A percentile compares a stretch with the other conserved stretches of the same genome.
phyloP scores from a whole-genome alignment of 2,113 vertebrate species.

The Galemys pyrenaicus region DNA sequence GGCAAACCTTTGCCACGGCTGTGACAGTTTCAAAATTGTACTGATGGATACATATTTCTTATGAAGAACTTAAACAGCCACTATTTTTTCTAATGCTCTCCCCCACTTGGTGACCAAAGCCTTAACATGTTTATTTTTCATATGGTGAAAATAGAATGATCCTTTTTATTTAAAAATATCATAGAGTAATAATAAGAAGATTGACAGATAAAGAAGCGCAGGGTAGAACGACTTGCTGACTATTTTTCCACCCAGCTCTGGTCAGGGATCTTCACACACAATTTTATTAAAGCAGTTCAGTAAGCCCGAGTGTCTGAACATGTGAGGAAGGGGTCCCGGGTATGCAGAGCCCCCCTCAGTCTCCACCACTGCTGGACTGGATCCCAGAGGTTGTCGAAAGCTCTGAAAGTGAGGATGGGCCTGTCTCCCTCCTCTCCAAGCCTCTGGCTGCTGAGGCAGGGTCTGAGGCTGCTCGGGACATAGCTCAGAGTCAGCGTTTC shows the following conservation, averaged over 20 bases:
- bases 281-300: not conserved
- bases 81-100: not conserved
- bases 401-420: not conserved
- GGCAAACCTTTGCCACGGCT: slow-evolving; percentile 76
- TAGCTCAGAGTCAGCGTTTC: not conserved
- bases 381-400: not conserved
- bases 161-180: not conserved
- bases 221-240: not conserved
- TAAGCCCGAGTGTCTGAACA: not conserved
- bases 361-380: not conserved
- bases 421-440: not conserved
- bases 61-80: not conserved
- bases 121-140: not conserved
- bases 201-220: not conserved
- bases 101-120: not conserved
- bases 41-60: slow-evolving; percentile 37
- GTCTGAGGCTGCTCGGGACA: not conserved
- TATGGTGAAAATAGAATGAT: not conserved
- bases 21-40: slow-evolving; percentile 72
- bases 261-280: not conserved
- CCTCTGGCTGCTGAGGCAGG: not conserved
- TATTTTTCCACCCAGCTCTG: not conserved
- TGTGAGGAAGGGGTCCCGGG: not conserved
- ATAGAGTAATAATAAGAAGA: not conserved
- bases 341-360: not conserved